Evolutionary conservation across 2,113 vertebrate species (phyloP), one percentile per base, ranked within the genome.

Genomic region (Pseudorasbora parva): DNA sequence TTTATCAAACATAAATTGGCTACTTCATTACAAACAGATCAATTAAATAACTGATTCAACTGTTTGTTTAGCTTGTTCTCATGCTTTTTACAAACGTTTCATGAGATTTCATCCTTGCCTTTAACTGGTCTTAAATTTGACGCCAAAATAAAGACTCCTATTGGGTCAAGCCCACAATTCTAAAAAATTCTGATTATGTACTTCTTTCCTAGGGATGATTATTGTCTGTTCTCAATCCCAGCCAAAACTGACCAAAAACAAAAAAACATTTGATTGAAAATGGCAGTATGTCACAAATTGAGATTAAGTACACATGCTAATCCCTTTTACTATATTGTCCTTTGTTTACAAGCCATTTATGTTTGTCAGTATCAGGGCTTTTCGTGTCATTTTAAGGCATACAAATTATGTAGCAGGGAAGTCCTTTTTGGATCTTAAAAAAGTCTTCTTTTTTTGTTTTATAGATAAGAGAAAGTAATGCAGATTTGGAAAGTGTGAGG

Each of bases 151-250:
- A 72, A 72, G 21, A 76, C 54, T 57, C 11, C 54, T 75, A 77
- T 59, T 77, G 30, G 54, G 33, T 77, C 54, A 77, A 47, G n/a
- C 11, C 41, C 69, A 25, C 25, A 37, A 72, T 72, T 72, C 54
- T 0, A 33, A 12, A 8, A 76, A 76, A n/a, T n/a, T n/a, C 27
- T 57, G 33, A 76, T 30, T 37, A 41, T 4, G 57, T 76, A 27
- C 73, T 56, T 47, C 68, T 23, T 33, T 76, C n/a, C 4, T 57
- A 19, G 5, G 11, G 17, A 76, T 41, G 2, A n/a, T 54, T 37
- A 56, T 43, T 23, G 74, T 33, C 51, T 77, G 10, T 77, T 59
- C 19, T 8, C 54, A 15, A 14, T 41, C 19, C 15, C 54, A 15
- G 23, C 25, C 7, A 30, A 37, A 33, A 54, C 17, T 33, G 27